Conservation (phyloP, 35 echinoderm and acorn worm genomes). For the Ophioderma brevispina region DNA sequence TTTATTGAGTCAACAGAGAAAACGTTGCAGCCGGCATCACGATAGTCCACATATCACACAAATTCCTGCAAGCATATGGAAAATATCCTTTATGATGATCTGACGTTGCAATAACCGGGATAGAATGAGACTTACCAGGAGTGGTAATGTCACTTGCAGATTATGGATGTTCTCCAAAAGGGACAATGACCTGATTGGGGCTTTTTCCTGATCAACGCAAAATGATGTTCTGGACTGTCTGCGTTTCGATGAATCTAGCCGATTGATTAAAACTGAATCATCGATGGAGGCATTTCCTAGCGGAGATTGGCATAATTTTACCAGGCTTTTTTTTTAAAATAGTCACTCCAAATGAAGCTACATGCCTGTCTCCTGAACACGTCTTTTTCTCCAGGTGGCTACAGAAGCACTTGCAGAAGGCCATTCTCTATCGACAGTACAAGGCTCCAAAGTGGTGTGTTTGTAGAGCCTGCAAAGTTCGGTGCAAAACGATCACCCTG, state of each 20-base stretch:
- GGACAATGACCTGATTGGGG: neutral
- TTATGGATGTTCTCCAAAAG: neutral
- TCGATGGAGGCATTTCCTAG: neutral
- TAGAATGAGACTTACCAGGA: neutral
- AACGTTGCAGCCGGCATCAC: neutral
- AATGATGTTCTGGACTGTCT: neutral
- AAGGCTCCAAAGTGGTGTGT: no score
- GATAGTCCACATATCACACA: neutral
- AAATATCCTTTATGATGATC: neutral
- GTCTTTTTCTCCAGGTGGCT: neutral
- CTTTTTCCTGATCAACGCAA: neutral
- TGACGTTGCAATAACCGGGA: neutral
- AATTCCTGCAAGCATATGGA: neutral
- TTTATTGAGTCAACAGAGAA: neutral
- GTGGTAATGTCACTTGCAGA: neutral
- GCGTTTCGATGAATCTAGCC: neutral
- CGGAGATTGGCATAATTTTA: neutral
- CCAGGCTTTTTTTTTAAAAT: neutral
- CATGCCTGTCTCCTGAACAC: neutral
- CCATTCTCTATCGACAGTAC: neutral
- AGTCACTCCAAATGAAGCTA: neutral
- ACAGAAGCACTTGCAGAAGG: neutral
- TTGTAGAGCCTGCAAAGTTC: neutral
- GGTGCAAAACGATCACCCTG: no score
- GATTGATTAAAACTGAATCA: neutral